Base-by-base conservation (phyloP, 2,797 vertebrate species). In the Neomorphus geoffroyi region DNA sequence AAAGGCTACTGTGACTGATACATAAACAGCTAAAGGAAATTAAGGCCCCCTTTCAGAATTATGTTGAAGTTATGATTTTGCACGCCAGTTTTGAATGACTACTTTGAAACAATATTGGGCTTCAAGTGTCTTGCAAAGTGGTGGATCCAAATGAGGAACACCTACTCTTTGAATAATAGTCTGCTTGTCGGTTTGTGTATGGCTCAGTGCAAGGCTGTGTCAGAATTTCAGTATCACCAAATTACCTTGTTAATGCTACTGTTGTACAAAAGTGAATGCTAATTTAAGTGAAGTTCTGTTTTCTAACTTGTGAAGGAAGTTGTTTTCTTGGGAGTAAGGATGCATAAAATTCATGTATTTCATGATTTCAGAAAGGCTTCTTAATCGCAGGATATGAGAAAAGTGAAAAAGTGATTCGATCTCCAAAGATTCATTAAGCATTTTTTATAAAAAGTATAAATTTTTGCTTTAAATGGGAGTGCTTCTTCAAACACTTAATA, bases 201-300 rank as follows among this genome's bases (percentile, higher is more conserved):
- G 85, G 80, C 85, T 91, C 77, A 54, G 95, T 90, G 69, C 67
- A 46, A 88, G 41, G 39, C 72, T 62, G n/a, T 88, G 84, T 94
- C 85, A 80, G 75, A 91, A 81, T 90, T 92, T 83, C 71, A 57
- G 37, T 90, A 57, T 84, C 71, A 66, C 83, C 84, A 73, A 79
- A 92, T 88, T 74, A 86, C 35, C 33, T 69, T 93, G 62, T 82
- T 91, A 83, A 62, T 77, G 84, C 90, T 93, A 70, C 71, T 80
- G 70, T 95, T 5, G 17, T 92, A 80, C 61, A 91, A 74, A 94
- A 94, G 79, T 83, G 66, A 86, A 72, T 89, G 79, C 88, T 94
- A 74, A 35, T 86, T 96, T 84, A 84, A 90, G 46, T 88, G 83
- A 82, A 84, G 58, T 45, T 57, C n/a, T 81, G 79, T 89, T 94